Evolutionary conservation across 2,113 vertebrate genomes (phyloP).

Genomic region (Trematocara nigrifrons): DNA sequence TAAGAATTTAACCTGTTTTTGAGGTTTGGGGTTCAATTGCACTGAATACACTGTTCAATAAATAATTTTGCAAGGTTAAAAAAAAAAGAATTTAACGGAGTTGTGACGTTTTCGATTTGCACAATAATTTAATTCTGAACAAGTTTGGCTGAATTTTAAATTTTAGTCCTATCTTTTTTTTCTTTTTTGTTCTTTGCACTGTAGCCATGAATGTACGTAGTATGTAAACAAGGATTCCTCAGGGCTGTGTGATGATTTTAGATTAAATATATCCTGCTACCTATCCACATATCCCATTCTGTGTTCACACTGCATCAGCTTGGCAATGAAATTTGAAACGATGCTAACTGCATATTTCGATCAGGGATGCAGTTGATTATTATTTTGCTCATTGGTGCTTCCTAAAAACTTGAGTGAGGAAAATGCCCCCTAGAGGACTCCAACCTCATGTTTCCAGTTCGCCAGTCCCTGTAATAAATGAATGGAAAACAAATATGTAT

Average conservation of each 20-base stretch:
- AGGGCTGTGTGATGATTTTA: background rate
- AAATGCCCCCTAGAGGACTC: background rate
- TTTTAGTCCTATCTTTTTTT: background rate
- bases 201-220: background rate
- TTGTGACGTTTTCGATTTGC: background rate
- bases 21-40: too few relatives aligned
- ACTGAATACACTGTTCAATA: too few relatives aligned
- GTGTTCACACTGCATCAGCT: background rate
- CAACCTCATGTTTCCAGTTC: background rate
- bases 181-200: background rate
- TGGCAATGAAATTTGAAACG: accelerated
- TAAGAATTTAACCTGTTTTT: background rate
- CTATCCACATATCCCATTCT: accelerated
- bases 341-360: background rate
- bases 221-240: background rate
- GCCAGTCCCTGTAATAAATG: background rate
- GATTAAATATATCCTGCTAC: background rate
- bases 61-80: too few relatives aligned
- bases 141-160: background rate
- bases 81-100: background rate
- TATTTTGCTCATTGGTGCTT: background rate
- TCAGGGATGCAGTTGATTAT: background rate
- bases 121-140: background rate
- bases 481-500: background rate
- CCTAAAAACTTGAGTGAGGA: background rate